Base-by-base conservation (phyloP, 2,888 invertebrate genomes). In the Ephialtes manifestator region DNA sequence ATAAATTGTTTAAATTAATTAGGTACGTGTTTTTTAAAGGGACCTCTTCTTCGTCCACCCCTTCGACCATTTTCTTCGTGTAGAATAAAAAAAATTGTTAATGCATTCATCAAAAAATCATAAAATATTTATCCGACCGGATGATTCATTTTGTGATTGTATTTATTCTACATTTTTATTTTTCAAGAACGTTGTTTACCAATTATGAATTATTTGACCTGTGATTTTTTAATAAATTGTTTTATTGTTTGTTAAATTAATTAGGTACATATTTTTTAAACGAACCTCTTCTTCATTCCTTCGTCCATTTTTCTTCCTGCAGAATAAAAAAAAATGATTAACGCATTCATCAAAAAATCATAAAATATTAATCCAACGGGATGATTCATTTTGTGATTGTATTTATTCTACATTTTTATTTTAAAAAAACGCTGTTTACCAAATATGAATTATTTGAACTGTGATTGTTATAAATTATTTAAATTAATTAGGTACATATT, bases 291-390 rank as follows among this genome's bases (percentile, higher is more conserved):
- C n/a, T n/a, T n/a, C n/a, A n/a, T n/a, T n/a, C n/a, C n/a, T n/a
- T n/a, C n/a, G n/a, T n/a, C n/a, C n/a, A n/a, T 28, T 60, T 58
- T 58, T 58, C 28, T 58, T 28, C 58, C 58, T 58, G 24, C 13
- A 28, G 58, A 58, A 28, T 58, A 24, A 58, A 58, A 24, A 24
- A 24, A 24, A 24, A 24, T 1, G 2, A 1, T 24, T 24, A 1
- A 24, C 20, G 10, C 18, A 18, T 20, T 48, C 48, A n/a, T 48
- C 48, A n/a, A 4, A 0, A 7, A 15, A n/a, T n/a, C 11, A n/a
- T 48, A 48, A 55, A 20, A 55, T 20, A 5, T 55, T 55, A 53
- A 53, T 20, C 53, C 4, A 18, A 1, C 18, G n/a, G 48, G 3
- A n/a, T 48, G 13, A 48, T 1, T 4, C 15, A 48, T 3, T 48